Conservation (phyloP, 2,113 vertebrate species). For the Prietella phreatophila region DNA sequence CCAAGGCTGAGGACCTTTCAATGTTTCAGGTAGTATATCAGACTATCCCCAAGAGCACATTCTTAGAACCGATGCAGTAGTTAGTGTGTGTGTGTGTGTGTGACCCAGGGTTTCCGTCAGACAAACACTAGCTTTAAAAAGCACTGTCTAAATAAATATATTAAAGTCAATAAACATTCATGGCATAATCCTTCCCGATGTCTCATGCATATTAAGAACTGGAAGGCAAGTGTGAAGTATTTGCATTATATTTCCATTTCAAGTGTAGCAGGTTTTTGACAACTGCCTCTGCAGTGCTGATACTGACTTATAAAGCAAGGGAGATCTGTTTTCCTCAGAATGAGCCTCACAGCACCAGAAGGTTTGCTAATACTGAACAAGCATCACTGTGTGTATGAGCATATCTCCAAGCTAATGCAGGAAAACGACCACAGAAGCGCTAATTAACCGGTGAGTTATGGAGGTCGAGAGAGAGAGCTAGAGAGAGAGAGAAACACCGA, state of each 20-base stretch:
- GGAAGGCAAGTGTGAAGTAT: slow-evolving; percentile 17
- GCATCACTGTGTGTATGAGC: slow-evolving; percentile 24
- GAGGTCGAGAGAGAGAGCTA: background rate
- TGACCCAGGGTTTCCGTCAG: slow-evolving; percentile 18
- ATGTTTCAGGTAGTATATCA: slow-evolving; percentile 8
- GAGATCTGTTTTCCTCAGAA: slow-evolving; percentile 19
- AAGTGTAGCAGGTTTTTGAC: slow-evolving; percentile 28
- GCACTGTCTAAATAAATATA: background rate
- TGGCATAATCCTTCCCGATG: background rate
- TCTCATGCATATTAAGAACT: slow-evolving; percentile 37
- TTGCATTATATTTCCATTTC: slow-evolving; percentile 36
- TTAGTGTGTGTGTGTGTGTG: slow-evolving; percentile 1
- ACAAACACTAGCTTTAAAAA: slow-evolving; percentile 20
- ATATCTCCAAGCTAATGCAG: slow-evolving; percentile 19
- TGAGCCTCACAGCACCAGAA: background rate
- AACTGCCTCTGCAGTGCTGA: slow-evolving; percentile 4
- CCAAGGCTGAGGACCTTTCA: background rate
- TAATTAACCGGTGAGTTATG: slow-evolving; percentile 6
- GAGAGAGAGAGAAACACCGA: background rate
- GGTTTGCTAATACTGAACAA: slow-evolving; percentile 14
- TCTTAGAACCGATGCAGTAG: background rate
- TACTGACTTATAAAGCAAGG: slow-evolving; percentile 31
- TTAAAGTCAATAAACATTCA: slow-evolving; percentile 21
- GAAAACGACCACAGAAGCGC: slow-evolving; percentile 29
- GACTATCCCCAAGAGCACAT: background rate